Evolutionary conservation across 2,888 invertebrate genomes (phyloP), one percentile per base, ranked within the genome.

Genomic region (Endotricha flammealis): DNA sequence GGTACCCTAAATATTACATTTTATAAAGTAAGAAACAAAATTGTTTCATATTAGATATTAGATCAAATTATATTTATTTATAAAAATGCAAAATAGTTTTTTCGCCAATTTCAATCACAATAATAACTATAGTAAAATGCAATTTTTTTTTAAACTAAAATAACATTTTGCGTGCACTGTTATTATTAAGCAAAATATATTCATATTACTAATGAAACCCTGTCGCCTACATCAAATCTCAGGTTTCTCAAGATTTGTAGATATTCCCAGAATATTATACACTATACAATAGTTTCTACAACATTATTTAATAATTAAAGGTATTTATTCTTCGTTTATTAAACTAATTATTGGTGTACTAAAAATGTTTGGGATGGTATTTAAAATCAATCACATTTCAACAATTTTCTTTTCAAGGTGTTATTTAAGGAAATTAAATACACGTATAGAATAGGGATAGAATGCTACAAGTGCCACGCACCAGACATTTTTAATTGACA

Each of bases 101-200:
- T 13, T 4, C 5, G 25, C 24, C 9, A 32, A 32, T 32, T 24
- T 25, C 11, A 25, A 32, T 32, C 25, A 32, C 32, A 25, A 32
- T 32, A 25, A 32, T 25, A 14, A 32, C 32, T 8, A n/a, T 30
- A n/a, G n/a, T 20, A 30, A 1, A 11, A 29, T 10, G 4, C 8
- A 17, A 12, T n/a, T 30, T 2, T 1, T 11, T 12, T 27, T 4
- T 27, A 1, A 7, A 2, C 20, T 22, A 7, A n/a, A 11, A 27
- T 11, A 12, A 27, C 7, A 12, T 34, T 20, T 20, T 29, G 34
- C 34, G 34, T 34, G 34, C 29, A 16, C 29, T 27, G 16, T 25
- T 22, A 33, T 33, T 34, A 34, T 17, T 32, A 33, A 27, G 33
- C 33, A 14, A 33, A 24, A 23, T 23, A 23, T n/a, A n/a, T n/a